Base-by-base conservation (phyloP, 2,797 vertebrate genomes). In the Oreochromis grahami region DNA sequence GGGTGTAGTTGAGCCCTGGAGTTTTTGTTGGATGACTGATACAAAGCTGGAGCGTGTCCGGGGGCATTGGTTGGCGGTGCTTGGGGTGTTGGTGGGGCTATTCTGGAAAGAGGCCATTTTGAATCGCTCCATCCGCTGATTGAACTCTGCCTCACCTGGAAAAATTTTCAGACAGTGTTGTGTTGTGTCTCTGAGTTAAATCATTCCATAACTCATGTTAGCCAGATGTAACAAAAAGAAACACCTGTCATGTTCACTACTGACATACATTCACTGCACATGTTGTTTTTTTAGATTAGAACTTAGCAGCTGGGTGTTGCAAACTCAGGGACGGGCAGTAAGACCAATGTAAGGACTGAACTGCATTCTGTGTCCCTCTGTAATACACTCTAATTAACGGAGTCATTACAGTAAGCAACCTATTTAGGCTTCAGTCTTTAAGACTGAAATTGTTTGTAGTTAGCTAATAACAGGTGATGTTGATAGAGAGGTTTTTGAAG, bases 81-180 rank as follows among this genome's bases (percentile, higher is more conserved):
- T 88, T 2, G 2, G 36, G 2, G 85, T 19, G 3, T 68, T 38
- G 26, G 15, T 8, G 2, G 90, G 82, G 60, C 85, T 87, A 6
- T 58, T 24, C 68, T 84, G 81, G 34, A 86, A 86, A 3, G 90
- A 65, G 5, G 91, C 86, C 2, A 52, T 60, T 77, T 94, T 91
- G n/a, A 96, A 97, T 5, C 93, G 91, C 79, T 95, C 93, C 90
- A 95, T 2, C 14, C 95, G 92, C 29, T 96, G 94, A 72, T 78
- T 85, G 76, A 96, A 97, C 70, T 96, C 96, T 43, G 76, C 91
- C 50, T 93, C 88, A 78, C 92, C 96, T 96, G 78, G 38, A 79
- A 29, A 5, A 8, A 0, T 1, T 45, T 48, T 65, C 43, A 48
- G 41, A 72, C 68, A 45, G 21, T 5, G 9, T 70, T 70, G n/a